Base-by-base conservation (phyloP, 2,113 vertebrate species). In the Cyprinus carpio region DNA sequence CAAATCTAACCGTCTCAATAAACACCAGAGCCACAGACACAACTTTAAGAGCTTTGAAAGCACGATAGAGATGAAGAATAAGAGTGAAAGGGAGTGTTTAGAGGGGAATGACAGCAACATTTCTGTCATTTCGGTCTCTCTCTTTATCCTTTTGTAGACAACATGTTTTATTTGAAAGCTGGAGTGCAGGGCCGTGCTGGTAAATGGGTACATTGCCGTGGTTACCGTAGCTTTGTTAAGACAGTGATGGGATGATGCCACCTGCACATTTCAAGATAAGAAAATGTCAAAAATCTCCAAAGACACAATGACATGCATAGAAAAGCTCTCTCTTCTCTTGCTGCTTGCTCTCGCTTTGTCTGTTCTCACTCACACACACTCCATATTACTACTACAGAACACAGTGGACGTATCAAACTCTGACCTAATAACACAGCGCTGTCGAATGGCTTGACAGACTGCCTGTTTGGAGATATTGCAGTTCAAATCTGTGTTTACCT, bases 211-310 rank as follows among this genome's bases (percentile, higher is more conserved):
- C 65, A 82, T 10, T 25, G 46, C 43, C 20, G 31, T 25, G 65
- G 31, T 37, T 56, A 58, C 49, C 31, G 23, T 25, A 23, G 29
- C 79, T 67, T 49, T 64, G 78, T 67, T 74, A 72, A 83, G 29
- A 82, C 81, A 58, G 49, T 83, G 29, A 69, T 69, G 62, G 25
- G 40, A 81, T 69, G 43, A 83, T 58, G 67, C 49, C 81, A 83
- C 81, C 49, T 83, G 81, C 27, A 83, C 67, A 72, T 83, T 83
- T 74, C 81, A 54, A 82, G 81, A 82, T 51, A 81, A 69, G 79
- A 69, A 67, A 81, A 27, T 82, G 65, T 83, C 81, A 83, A 72
- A 83, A 71, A 72, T 27, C 40, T 51, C 64, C 64, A 82, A 69
- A 82, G 62, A 82, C 62, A 43, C 34, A 69, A 51, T 82, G 64